Evolutionary conservation across 2,888 invertebrate species (phyloP).

Genomic region (Sipha maydis): DNA sequence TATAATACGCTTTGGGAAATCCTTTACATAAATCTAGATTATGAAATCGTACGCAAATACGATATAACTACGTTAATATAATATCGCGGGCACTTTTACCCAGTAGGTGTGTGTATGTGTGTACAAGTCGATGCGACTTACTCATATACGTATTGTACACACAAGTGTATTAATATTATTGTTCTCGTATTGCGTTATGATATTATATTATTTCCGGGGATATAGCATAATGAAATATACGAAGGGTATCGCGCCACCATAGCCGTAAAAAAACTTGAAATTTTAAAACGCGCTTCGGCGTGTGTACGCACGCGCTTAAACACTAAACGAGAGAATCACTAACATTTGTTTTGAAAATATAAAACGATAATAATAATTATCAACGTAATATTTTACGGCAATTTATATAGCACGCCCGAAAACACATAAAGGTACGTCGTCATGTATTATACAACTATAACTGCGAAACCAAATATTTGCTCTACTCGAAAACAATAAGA

Average conservation of each 20-base stretch:
- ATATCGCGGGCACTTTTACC: not conserved
- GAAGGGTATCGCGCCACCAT: not conserved
- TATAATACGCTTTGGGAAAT: constrained; percentile 34
- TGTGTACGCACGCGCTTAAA: not conserved
- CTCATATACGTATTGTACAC: not conserved
- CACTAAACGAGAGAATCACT: not conserved
- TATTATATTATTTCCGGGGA: not conserved
- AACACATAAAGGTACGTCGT: not conserved
- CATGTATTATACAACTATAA: not conserved
- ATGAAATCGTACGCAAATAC: constrained; percentile 37
- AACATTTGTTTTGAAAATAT: not conserved
- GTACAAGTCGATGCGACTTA: not conserved
- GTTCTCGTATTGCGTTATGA: not conserved
- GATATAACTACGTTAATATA: not conserved
- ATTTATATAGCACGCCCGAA: not conserved
- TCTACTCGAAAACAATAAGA: not conserved
- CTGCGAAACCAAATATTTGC: not conserved
- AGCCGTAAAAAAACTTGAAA: not conserved
- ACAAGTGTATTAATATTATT: not conserved
- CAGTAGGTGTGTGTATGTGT: not conserved
- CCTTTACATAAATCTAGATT: constrained; percentile 55
- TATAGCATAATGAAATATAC: not conserved
- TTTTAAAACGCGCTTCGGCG: not conserved
- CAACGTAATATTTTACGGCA: not conserved
- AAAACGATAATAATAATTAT: not conserved